Percentiles rank a stretch among this genome's conserved stretches.
These are phyloP conservation scores for Epinephelus malabaricus DNA, from an alignment of 2,797 vertebrate species.

Conservation along the genomic window DNA sequence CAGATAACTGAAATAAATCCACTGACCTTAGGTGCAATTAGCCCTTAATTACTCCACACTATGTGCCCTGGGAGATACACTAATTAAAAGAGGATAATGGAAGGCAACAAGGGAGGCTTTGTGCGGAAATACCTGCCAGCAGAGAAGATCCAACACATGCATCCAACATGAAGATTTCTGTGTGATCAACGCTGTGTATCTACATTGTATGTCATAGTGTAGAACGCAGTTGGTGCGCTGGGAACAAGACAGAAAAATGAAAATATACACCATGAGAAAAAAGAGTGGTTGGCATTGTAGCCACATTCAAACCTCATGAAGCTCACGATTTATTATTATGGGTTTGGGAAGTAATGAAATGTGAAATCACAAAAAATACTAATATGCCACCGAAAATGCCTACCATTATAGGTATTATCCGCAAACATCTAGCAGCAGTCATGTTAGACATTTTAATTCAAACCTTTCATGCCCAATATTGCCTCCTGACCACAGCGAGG, in stretches of 20 bases:
- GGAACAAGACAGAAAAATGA: slow-evolving; percentile 6
- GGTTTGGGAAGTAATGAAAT: slow-evolving; percentile 67
- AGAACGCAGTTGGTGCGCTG: not conserved
- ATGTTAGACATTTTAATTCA: slow-evolving; percentile 63
- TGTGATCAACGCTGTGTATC: not conserved
- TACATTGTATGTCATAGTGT: not conserved
- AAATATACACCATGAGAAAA: slow-evolving; percentile 11
- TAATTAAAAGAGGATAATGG: slow-evolving; percentile 71
- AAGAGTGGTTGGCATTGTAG: not conserved
- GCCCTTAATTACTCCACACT: slow-evolving; percentile 68
- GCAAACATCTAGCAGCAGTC: slow-evolving; percentile 51
- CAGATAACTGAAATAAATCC: slow-evolving; percentile 66
- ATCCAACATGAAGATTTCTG: slow-evolving; percentile 3
- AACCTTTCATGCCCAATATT: slow-evolving; percentile 65
- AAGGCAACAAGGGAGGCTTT: slow-evolving; percentile 51
- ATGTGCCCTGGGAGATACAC: slow-evolving; percentile 64
- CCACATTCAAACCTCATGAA: slow-evolving; percentile 36
- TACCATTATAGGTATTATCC: slow-evolving; percentile 46
- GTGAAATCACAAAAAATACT: slow-evolving; percentile 61
- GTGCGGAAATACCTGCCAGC: slow-evolving; percentile 55
- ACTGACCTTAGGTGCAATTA: slow-evolving; percentile 74
- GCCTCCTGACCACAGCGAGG: slow-evolving; percentile 60
- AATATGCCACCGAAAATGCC: slow-evolving; percentile 45
- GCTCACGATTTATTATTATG: slow-evolving; percentile 45
- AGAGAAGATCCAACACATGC: slow-evolving; percentile 30